These are phyloP conservation scores for Nudaria mundana DNA, from an alignment of 2,888 invertebrate species.

Conservation along the genomic window DNA sequence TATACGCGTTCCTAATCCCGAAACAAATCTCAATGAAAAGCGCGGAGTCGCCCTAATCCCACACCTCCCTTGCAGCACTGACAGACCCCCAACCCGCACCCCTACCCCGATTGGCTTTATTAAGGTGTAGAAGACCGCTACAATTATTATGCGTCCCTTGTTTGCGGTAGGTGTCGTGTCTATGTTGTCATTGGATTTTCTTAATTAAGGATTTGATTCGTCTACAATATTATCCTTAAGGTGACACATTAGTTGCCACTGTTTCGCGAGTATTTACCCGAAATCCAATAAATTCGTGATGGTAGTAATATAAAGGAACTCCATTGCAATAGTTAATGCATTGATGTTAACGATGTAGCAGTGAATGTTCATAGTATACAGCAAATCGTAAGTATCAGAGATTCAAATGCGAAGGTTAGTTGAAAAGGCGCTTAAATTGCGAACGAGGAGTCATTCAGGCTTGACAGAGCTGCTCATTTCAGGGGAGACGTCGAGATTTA, in stretches of 20 bases:
- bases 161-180: constrained; percentile 76
- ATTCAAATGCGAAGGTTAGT: constrained; percentile 38
- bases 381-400: constrained; percentile 46
- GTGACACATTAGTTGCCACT: constrained; percentile 38
- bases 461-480: constrained; percentile 57
- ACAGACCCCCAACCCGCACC: constrained; percentile 41
- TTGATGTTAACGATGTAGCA: constrained; percentile 33
- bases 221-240: constrained; percentile 57
- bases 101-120: constrained; percentile 77
- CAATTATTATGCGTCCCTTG: constrained; percentile 81
- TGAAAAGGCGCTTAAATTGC: constrained; percentile 74
- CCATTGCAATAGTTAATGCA: constrained; percentile 16
- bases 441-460: constrained; percentile 65
- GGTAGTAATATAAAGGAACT: constrained; percentile 2
- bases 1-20: constrained; percentile 74
- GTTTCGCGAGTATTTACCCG: constrained; percentile 29
- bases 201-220: constrained; percentile 77
- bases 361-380: constrained; percentile 35
- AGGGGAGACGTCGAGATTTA: constrained; percentile 62
- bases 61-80: constrained; percentile 38
- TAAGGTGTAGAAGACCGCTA: constrained; percentile 81
- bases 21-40: constrained; percentile 81
- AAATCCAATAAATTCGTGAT: constrained; percentile 3
- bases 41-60: constrained; percentile 71
- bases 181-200: constrained; percentile 71